Conservation (phyloP, 2,888 invertebrate species). For the Coenonympha arcania region DNA sequence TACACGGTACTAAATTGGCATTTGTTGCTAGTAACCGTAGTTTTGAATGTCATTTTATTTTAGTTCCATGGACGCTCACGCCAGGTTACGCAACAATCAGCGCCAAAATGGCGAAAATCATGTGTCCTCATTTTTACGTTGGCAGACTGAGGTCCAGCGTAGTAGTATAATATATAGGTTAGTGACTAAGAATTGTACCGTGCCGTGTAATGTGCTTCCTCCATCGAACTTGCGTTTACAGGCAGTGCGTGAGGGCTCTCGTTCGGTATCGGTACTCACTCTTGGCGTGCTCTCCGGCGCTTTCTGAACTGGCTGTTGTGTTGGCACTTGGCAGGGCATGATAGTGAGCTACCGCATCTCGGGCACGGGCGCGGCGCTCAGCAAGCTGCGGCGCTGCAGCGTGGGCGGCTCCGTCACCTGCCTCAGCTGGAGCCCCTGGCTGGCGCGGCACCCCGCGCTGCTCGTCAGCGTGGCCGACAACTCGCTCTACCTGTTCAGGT, state of each 20-base stretch:
- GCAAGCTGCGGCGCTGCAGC: conserved; percentile 77
- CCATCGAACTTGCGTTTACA: neutral
- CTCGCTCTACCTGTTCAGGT: conserved; percentile 68
- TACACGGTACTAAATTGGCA: no score
- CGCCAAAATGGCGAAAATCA: no score
- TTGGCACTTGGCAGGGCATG: conserved; percentile 74
- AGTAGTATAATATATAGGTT: no score
- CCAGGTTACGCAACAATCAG: no score
- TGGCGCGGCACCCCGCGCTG: conserved; percentile 85
- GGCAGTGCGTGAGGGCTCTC: neutral
- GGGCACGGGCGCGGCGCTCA: conserved; percentile 77
- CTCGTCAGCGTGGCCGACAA: conserved; percentile 85
- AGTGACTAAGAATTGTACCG: no score
- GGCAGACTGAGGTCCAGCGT: no score
- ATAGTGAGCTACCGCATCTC: conserved; percentile 82
- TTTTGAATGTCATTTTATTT: no score
- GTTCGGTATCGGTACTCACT: neutral
- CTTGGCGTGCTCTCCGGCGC: no score
- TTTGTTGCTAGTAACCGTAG: no score
- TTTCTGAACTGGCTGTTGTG: neutral
- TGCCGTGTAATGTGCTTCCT: no score
- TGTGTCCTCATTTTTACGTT: no score
- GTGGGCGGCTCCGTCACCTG: conserved; percentile 80
- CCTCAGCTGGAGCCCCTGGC: conserved; percentile 86
- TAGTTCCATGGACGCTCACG: no score